Base-by-base conservation (phyloP, 2,888 invertebrate species). In the Tenthredo amoena region DNA sequence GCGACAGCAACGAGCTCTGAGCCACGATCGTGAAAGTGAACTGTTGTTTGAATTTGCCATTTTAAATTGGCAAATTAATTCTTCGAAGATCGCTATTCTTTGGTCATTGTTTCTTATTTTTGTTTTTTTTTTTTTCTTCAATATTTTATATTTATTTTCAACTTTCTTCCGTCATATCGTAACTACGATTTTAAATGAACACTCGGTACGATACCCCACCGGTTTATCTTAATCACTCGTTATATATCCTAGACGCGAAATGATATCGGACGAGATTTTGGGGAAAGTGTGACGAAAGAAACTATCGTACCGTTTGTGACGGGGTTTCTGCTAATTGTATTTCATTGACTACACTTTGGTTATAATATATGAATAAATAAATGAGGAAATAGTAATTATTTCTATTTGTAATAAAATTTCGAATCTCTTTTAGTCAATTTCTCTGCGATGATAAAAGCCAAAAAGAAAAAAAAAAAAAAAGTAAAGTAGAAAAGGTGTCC, bases 11-110 rank as follows among this genome's bases (percentile, higher is more conserved):
- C 90, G 91, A 84, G 90, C 91, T 58, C 90, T 89, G 15, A 91
- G 86, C 91, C 91, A 92, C 21, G 88, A 90, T 83, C 91, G 90
- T 87, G 91, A 91, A 77, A 90, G 83, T 86, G 91, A 90, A 84
- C 89, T 90, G 83, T 88, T 88, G 86, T 90, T 91, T 18, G 91
- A 90, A 87, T 91, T 91, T 85, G 91, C 91, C 92, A 93, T 92
- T 40, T 84, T n/a, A 26, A 34, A n/a, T 31, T 74, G n/a, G 18
- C 55, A n/a, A 37, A 43, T 72, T 0, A 2, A 31, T 81, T 37
- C 62, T 81, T n/a, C 18, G 10, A 9, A 37, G 5, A 40, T 10
- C 12, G 21, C 10, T 62, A 37, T 34, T 50, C 37, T 15, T n/a
- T 2, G n/a, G n/a, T 62, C 2, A 21, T 81, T n/a, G 10, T 26